Evolutionary conservation across 1,140 invertebrate species (phyloP).

Genomic region (Drosophila eugracilis): DNA sequence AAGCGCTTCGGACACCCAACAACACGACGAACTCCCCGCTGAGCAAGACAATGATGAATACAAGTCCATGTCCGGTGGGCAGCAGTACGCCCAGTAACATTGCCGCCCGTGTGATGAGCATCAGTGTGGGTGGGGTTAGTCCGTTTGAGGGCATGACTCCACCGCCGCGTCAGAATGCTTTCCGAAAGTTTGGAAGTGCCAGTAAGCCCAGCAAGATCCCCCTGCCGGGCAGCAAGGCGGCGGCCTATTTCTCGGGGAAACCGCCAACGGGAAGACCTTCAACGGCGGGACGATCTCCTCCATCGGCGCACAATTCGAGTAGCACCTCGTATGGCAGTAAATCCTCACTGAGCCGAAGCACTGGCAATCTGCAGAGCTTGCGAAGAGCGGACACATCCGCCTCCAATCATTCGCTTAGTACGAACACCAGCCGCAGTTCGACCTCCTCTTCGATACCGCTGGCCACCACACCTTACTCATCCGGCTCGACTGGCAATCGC

Average conservation of each 20-base stretch:
- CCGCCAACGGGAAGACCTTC: slow-evolving; percentile 85
- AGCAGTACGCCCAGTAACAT: slow-evolving; percentile 85
- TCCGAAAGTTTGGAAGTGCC: slow-evolving; percentile 84
- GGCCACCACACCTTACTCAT: slow-evolving; percentile 76
- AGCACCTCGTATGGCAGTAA: slow-evolving; percentile 85
- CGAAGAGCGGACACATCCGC: slow-evolving; percentile 85
- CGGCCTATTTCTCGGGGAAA: slow-evolving; percentile 85
- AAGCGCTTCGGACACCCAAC: slow-evolving; percentile 39
- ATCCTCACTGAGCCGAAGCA: slow-evolving; percentile 79
- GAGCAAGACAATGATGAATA: slow-evolving; percentile 58
- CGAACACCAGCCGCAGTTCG: slow-evolving; percentile 78
- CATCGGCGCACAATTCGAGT: slow-evolving; percentile 73
- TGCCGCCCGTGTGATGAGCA: slow-evolving; percentile 72
- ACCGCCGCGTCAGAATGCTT: slow-evolving; percentile 46
- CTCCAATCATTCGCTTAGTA: slow-evolving; percentile 76
- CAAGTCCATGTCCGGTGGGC: slow-evolving; percentile 61
- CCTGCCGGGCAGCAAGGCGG: slow-evolving; percentile 86
- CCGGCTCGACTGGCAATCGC: slow-evolving; percentile 61
- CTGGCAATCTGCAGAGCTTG: slow-evolving; percentile 85
- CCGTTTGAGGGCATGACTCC: slow-evolving; percentile 62
- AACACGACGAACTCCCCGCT: slow-evolving; percentile 34
- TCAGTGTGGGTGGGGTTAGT: slow-evolving; percentile 76
- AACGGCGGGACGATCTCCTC: slow-evolving; percentile 73
- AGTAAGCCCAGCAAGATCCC: slow-evolving; percentile 90
- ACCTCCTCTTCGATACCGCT: slow-evolving; percentile 82